Conservation (phyloP, 2,797 vertebrate genomes). For the Acanthiza pusilla region DNA sequence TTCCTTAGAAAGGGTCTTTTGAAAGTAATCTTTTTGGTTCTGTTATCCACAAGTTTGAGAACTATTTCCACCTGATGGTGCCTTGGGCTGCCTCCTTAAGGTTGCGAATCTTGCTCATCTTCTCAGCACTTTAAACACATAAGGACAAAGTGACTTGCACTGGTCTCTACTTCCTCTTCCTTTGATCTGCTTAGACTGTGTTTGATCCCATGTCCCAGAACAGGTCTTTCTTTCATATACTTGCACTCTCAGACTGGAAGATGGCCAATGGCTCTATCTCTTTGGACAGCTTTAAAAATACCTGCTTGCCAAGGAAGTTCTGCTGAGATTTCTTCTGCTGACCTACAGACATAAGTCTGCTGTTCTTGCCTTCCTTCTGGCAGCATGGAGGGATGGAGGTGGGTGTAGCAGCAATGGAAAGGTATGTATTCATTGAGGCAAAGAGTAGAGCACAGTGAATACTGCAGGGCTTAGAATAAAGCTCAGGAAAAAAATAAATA, state of each 20-base stretch:
- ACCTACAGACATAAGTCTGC: neutral
- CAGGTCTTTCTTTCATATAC: neutral
- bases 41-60: neutral
- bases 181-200: neutral
- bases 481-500: neutral
- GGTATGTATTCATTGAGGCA: neutral
- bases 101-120: neutral
- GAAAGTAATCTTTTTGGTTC: neutral
- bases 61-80: neutral
- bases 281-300: neutral
- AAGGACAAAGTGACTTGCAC: neutral
- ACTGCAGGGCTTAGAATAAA: neutral
- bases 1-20: neutral
- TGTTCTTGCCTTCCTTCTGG: neutral
- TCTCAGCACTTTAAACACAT: neutral
- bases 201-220: neutral
- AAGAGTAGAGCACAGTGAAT: neutral
- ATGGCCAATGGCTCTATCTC: neutral
- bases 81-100: neutral
- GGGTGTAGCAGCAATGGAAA: neutral
- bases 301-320: neutral
- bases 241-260: neutral
- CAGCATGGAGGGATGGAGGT: neutral
- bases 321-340: neutral
- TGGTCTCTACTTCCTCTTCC: neutral